Base-by-base conservation (phyloP, 2,888 invertebrate species). In the Andrena chrysosceles region DNA sequence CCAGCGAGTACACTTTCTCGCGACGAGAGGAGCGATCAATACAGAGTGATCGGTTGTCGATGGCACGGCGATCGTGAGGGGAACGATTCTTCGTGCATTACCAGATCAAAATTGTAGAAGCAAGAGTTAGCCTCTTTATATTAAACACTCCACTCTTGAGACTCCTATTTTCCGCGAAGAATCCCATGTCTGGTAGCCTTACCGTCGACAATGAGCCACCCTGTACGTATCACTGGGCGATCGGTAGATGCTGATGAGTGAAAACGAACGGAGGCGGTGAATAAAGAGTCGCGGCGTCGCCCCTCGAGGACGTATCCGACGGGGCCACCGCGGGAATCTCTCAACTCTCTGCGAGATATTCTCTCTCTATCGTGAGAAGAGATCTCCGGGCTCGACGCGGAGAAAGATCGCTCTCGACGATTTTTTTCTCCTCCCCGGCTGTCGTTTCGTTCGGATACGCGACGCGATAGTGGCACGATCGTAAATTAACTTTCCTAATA, bases 1-100 rank as follows among this genome's bases (percentile, higher is more conserved):
- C 77, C 26, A 72, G 56, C 77, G 70, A 64, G 79, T 76, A 77
- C 66, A 90, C 89, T 89, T 89, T 89, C 89, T 87, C 90, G 84
- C 77, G 73, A 84, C 59, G 68, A 60, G 79, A 78, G 26, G 10
- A 31, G 54, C 66, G 31, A 72, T 56, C 42, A 10, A 26, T 56
- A 56, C 56, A 26, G 56, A 56, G 56, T 26, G 56, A 56, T 26
- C 56, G 2, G 42, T 42, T 42, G 4, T 13, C 42, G 13, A 42
- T 42, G 42, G 42, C 13, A 42, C 42, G 4, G 4, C 42, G 16
- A 16, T 5, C 10, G 1, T 10, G 10, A 13, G 56, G 23, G 10
- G 23, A 54, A 23, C 20, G 26, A 56, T 56, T 26, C 10, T 26
- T 54, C 23, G 52, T 54, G 13, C 23, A 1, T 10, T 8, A 23